Base-by-base conservation (phyloP, 2,113 vertebrate genomes). In the Micronycteris hirsuta region DNA sequence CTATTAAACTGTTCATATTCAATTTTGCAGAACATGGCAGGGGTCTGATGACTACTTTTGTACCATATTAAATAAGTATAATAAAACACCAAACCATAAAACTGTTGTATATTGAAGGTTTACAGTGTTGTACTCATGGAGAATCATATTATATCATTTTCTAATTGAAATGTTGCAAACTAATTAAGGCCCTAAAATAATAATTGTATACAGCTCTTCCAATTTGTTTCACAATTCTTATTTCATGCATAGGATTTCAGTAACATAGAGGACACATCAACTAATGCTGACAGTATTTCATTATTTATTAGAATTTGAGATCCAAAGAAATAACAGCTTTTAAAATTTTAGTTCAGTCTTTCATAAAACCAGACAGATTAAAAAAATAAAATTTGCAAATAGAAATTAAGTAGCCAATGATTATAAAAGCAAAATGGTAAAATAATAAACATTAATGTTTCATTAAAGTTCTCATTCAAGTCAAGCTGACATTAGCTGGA, bases 251-350 rank as follows among this genome's bases (percentile, higher is more conserved):
- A 36, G 41, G 41, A 82, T 80, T 76, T 49, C 5, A 91, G 41
- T 68, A 47, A 47, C 22, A 17, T 10, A 93, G 20, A 58, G 22
- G 49, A 15, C 41, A 95, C 61, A 96, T 92, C 97, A 81, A 94
- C 82, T 82, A 93, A 97, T 89, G 67, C 49, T 93, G 95, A 96
- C 92, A 97, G 95, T 98, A 89, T 97, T 97, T 97, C 96, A 97
- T 96, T 96, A 94, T 87, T 86, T 89, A 96, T 97, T 86, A 98
- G 94, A 98, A 97, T 94, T 96, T 97, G 96, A 98, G 89, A 86
- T 70, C 63, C 81, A 96, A 97, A 88, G 73, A 97, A 93, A 96
- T 96, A 92, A 95, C 0, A 61, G 16, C 19, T 93, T 97, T 90
- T 94, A 86, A 97, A 97, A 97, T 91, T 31, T 94, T 97, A 91